These are phyloP conservation scores for Setipinna tenuifilis DNA, from an alignment of 2,797 vertebrate genomes.

Conservation along the genomic window DNA sequence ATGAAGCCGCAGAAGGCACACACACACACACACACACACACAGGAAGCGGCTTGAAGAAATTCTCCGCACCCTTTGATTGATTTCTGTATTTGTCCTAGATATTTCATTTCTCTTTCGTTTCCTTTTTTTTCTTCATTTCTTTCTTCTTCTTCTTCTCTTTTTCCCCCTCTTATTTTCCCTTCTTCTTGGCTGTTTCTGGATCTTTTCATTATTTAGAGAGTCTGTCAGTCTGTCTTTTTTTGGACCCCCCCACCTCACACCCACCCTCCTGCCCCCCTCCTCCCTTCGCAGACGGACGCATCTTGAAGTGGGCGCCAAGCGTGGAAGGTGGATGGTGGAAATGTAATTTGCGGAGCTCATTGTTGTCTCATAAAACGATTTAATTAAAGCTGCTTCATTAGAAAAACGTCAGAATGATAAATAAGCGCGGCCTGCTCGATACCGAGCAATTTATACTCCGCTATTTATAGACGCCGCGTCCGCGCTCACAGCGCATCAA, in stretches of 20 bases:
- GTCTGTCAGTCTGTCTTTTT: conserved; percentile 15
- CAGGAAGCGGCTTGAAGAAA: conserved; percentile 53
- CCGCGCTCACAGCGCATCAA: conserved; percentile 66
- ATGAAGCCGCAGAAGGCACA: conserved; percentile 41
- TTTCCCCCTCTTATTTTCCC: conserved; percentile 52
- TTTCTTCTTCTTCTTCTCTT: conserved; percentile 55
- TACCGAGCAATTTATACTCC: conserved; percentile 69
- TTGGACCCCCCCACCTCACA: neutral
- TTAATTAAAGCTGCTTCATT: conserved; percentile 73
- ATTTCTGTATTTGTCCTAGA: conserved; percentile 73
- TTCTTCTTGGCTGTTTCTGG: conserved; percentile 26
- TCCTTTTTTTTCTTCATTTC: conserved; percentile 53
- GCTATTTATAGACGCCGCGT: conserved; percentile 74
- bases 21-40: conserved; percentile 46
- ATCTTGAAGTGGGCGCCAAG: conserved; percentile 37
- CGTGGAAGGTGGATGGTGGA: conserved; percentile 38
- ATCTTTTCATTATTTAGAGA: conserved; percentile 26
- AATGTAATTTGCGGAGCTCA: conserved; percentile 50
- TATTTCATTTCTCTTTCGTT: conserved; percentile 60
- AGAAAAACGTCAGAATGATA: conserved; percentile 68
- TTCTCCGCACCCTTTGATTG: conserved; percentile 60
- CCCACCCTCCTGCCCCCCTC: too few species aligned
- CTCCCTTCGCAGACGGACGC: neutral
- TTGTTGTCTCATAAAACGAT: conserved; percentile 67
- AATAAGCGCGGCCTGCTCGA: conserved; percentile 64